Evolutionary conservation across 2,888 invertebrate species (phyloP).

Genomic region (Elegia similella): DNA sequence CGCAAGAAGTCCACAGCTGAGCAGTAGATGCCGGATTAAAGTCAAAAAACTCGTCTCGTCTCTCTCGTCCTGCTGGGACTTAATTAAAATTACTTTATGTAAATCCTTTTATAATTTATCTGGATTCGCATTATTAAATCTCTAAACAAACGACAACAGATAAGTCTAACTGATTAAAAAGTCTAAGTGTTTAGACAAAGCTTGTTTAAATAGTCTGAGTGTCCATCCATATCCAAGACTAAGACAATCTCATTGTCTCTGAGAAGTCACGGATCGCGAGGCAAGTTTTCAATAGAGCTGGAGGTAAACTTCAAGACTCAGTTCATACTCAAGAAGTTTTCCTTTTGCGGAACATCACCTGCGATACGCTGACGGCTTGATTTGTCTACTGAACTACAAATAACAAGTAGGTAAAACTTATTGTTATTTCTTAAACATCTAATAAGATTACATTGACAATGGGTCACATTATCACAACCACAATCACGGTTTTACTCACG

Average conservation of each 20-base stretch:
- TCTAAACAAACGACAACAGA: neutral
- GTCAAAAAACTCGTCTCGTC: neutral
- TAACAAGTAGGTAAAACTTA: no score
- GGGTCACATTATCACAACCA: no score
- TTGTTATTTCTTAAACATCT: no score
- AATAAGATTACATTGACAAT: no score
- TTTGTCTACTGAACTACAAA: no score
- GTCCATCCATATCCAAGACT: slow-evolving; percentile 55
- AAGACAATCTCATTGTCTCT: slow-evolving; percentile 65
- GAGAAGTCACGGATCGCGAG: slow-evolving; percentile 44
- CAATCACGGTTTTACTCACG: no score
- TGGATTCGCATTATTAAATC: neutral
- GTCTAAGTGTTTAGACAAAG: slow-evolving; percentile 25
- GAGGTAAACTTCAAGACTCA: slow-evolving; percentile 59
- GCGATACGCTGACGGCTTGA: slow-evolving; percentile 40
- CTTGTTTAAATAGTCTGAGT: slow-evolving; percentile 46
- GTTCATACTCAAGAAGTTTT: slow-evolving; percentile 58
- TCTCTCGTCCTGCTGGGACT: neutral
- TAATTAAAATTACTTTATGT: neutral
- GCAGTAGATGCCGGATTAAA: neutral
- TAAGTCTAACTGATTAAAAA: slow-evolving; percentile 16
- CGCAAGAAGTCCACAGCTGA: no score
- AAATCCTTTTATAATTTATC: neutral
- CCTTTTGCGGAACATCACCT: slow-evolving; percentile 56
- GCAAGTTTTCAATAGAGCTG: slow-evolving; percentile 57